Evolutionary conservation across 2,797 vertebrate species (phyloP), one percentile per base, ranked within the genome.

Genomic region (Percopsis omiscomaycus): DNA sequence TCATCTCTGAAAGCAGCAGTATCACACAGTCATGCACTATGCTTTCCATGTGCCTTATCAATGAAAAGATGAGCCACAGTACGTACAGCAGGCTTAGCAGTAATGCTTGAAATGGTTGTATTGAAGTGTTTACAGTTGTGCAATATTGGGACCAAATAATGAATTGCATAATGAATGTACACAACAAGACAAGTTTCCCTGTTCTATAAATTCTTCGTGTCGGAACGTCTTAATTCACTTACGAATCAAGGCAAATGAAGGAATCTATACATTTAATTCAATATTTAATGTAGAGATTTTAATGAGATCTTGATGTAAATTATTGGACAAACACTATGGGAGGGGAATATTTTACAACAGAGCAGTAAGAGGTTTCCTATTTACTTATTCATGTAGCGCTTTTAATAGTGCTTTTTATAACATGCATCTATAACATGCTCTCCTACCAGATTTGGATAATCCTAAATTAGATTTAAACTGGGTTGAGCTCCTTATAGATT

Each of bases 51-150:
- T 82, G 83, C 77, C 81, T 86, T 77, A 68, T 42, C 57, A 51
- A 62, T 74, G 16, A 55, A 12, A 0, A 68, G 22, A 73, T 71
- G 75, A 89, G 85, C 80, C 87, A 84, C 80, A 77, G 65, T 5
- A 67, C 22, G 56, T 9, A 54, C 44, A 59, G 51, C 15, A 62
- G 13, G 28, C 55, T 64, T 62, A 62, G 52, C 46, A 66, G 74
- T 73, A 28, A 69, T 77, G 59, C 77, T 75, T 71, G 77, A 54
- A 82, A 71, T 78, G 78, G 68, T 76, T 83, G 64, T 61, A 78
- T 65, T 85, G 77, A 89, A 88, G 78, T 83, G 80, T 86, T 88
- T 89, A 88, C 82, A 84, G 55, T 77, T 87, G 92, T 93, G 91
- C 93, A 93, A 91, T 94, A 92, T 50, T 55, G 56, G 74, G 64